phyloP scores from a whole-genome alignment of 2,888 invertebrate species.

The Troides helena region DNA sequence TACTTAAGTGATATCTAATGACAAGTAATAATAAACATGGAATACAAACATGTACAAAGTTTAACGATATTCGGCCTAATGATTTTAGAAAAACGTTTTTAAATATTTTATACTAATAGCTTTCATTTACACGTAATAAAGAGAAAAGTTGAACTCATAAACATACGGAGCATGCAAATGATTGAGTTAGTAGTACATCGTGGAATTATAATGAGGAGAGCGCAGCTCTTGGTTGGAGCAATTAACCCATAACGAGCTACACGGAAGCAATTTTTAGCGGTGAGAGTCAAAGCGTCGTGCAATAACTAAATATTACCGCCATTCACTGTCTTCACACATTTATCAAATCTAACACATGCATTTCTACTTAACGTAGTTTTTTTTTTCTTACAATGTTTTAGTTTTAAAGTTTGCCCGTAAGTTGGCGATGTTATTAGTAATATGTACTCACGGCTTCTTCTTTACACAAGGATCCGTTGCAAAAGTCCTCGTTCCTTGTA shows the following conservation, averaged over 20 bases:
- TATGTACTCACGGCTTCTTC: no score
- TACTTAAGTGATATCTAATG: no score
- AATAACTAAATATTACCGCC: constrained; percentile 9
- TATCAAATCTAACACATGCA: background rate
- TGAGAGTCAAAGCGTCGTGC: constrained; percentile 2
- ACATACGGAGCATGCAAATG: background rate
- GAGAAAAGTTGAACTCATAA: background rate
- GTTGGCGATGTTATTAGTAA: no score
- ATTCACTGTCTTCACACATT: background rate
- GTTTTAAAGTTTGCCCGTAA: no score
- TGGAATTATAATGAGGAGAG: constrained; percentile 13
- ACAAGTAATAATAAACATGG: no score
- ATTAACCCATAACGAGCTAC: constrained; percentile 24
- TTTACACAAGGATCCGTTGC: no score
- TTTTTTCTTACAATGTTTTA: no score
- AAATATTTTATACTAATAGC: no score
- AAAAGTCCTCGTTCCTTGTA: no score
- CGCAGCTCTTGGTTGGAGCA: constrained; percentile 17
- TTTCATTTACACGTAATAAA: background rate
- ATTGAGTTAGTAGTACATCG: constrained; percentile 7
- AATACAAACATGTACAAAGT: no score
- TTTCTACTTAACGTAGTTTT: background rate
- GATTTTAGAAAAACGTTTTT: no score
- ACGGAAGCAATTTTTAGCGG: constrained; percentile 21
- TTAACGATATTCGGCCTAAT: no score